phyloP scores from a whole-genome alignment of 2,113 vertebrate genomes.

The Zosterops pallidus region DNA sequence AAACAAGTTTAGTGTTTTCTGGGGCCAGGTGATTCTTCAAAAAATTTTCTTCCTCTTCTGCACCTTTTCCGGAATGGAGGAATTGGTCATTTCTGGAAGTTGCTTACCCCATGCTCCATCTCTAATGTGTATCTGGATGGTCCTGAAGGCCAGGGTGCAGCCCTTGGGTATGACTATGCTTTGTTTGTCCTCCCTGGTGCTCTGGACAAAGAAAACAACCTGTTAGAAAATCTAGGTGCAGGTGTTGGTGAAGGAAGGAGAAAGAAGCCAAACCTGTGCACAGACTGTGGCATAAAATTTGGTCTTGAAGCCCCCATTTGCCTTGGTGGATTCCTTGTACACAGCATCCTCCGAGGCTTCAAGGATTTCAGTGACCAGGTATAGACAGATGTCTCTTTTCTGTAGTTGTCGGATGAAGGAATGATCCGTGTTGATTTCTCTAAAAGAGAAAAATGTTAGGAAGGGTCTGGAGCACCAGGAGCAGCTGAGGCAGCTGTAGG shows the following conservation, averaged over 20 bases:
- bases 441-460: not conserved
- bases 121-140: conserved; percentile 16
- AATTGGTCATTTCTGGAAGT: not conserved
- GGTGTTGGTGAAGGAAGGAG: not conserved
- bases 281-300: not conserved
- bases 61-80: accelerated
- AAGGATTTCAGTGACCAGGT: not conserved
- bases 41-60: not conserved
- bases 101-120: conserved; percentile 54
- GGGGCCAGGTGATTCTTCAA: not conserved
- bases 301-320: not conserved
- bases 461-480: not conserved
- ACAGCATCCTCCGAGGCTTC: not conserved
- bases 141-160: conserved; percentile 69
- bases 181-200: not conserved
- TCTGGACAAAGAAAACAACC: not conserved
- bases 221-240: not conserved
- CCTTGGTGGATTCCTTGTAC: not conserved
- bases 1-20: accelerated
- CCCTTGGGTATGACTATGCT: conserved; percentile 66
- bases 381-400: not conserved
- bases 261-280: not conserved
- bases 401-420: not conserved
- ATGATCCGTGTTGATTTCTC: not conserved
- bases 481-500: not conserved